Percentiles rank a stretch among this genome's conserved stretches.
phyloP scores from a whole-genome alignment of 2,888 invertebrate species.

The Belgica antarctica region DNA sequence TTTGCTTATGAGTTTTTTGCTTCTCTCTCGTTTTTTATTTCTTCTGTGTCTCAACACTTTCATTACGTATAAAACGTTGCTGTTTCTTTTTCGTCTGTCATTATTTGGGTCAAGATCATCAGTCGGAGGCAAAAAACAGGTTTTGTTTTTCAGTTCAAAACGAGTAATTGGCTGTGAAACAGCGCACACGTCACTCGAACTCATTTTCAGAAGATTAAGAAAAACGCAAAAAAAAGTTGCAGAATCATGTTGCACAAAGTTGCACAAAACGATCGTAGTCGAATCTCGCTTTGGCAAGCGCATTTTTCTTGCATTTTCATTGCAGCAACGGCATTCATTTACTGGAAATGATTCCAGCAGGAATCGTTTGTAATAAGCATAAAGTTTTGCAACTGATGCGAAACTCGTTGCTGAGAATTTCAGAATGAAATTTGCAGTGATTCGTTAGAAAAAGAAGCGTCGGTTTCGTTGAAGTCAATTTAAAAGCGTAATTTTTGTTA shows the following conservation, averaged over 20 bases:
- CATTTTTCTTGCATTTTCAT: not conserved
- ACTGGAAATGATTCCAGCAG: slow-evolving; percentile 4
- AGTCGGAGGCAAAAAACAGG: not conserved
- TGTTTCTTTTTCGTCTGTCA: not conserved
- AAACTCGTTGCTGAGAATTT: too few species aligned
- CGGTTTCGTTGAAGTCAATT: too few species aligned
- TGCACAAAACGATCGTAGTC: not conserved
- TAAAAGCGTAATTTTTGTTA: too few species aligned
- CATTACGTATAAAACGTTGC: not conserved
- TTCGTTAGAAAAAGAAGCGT: too few species aligned
- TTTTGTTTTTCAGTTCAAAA: not conserved
- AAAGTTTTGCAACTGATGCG: not conserved
- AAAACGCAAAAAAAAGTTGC: not conserved
- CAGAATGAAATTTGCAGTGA: too few species aligned
- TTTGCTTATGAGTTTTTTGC: not conserved
- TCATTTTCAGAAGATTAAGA: not conserved
- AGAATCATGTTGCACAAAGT: not conserved
- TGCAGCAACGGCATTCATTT: not conserved
- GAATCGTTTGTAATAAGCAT: not conserved
- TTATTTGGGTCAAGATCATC: slow-evolving; percentile 7
- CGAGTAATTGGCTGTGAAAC: not conserved
- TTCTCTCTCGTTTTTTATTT: not conserved
- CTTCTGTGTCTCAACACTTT: not conserved
- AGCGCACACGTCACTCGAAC: not conserved
- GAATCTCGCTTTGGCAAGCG: not conserved